Evolutionary conservation across 2,888 invertebrate species (phyloP).

Genomic region (Maniola hyperantus): DNA sequence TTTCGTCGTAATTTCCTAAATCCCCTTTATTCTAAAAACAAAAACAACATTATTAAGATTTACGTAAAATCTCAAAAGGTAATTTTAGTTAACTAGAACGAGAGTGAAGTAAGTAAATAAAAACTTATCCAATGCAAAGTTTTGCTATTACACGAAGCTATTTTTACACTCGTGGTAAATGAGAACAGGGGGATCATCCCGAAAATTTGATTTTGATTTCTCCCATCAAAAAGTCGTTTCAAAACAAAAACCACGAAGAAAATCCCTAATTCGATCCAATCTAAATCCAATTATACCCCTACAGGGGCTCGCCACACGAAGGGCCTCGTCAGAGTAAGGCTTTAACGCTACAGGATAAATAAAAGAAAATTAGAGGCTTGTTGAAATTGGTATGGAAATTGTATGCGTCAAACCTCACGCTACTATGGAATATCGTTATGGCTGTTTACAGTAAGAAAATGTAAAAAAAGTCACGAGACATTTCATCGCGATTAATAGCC

Average conservation of each 20-base stretch:
- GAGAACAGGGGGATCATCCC: constrained; percentile 36
- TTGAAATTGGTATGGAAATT: constrained; percentile 21
- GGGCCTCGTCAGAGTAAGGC: constrained; percentile 27
- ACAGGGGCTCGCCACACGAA: constrained; percentile 59
- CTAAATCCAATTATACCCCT: constrained; percentile 77
- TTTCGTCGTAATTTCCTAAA: constrained; percentile 48
- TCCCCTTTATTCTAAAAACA: constrained; percentile 2
- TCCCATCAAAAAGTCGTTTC: constrained; percentile 76
- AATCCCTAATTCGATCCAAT: constrained; percentile 76
- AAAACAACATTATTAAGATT: constrained; percentile 43
- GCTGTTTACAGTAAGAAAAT: not conserved
- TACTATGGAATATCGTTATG: constrained; percentile 1
- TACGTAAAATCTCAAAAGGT: constrained; percentile 11
- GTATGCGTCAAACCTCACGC: constrained; percentile 17
- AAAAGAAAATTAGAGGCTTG: constrained; percentile 14
- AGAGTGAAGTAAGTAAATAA: constrained; percentile 19
- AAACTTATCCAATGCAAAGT: constrained; percentile 36
- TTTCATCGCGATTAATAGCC: no score
- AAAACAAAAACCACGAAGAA: constrained; percentile 72
- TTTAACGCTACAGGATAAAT: constrained; percentile 17
- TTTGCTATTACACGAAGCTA: constrained; percentile 37
- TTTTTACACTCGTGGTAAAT: constrained; percentile 37
- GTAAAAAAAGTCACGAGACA: no score
- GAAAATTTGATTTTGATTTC: constrained; percentile 73
- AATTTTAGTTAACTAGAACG: constrained; percentile 17